Evolutionary conservation across 2,113 vertebrate genomes (phyloP).

Genomic region (Hippopotamus amphibius): DNA sequence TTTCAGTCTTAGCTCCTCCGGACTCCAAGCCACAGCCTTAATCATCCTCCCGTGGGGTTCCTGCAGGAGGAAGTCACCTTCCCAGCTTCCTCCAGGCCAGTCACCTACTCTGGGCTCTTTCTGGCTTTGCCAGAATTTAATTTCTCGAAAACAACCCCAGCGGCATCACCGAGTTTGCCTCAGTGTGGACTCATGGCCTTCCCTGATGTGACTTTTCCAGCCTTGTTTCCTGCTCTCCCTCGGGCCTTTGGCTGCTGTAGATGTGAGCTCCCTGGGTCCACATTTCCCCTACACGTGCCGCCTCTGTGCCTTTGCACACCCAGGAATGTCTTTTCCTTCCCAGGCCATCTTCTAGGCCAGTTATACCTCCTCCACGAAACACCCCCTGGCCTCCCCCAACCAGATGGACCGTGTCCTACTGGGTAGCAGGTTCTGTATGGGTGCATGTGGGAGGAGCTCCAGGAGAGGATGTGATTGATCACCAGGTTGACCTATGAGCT

Average conservation of each 20-base stretch:
- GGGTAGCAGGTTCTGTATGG: neutral
- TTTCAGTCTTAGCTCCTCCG: neutral
- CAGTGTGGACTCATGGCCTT: neutral
- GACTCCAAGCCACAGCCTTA: neutral
- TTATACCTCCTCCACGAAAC: neutral
- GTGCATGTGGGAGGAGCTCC: neutral
- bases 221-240: neutral
- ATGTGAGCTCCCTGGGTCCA: fast-evolving
- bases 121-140: neutral
- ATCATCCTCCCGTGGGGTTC: fast-evolving
- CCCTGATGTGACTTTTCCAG: neutral
- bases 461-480: too few relatives aligned
- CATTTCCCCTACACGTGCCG: neutral
- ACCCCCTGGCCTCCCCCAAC: fast-evolving
- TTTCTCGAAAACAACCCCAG: neutral
- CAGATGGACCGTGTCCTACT: neutral
- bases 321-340: neutral
- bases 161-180: neutral
- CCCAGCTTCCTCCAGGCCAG: neutral
- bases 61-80: neutral
- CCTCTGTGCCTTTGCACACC: neutral
- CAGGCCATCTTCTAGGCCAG: fast-evolving
- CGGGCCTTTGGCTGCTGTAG: neutral
- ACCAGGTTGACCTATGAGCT: neutral
- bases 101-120: neutral